phyloP scores from a whole-genome alignment of 2,113 vertebrate species.

The Phaethon lepturus region DNA sequence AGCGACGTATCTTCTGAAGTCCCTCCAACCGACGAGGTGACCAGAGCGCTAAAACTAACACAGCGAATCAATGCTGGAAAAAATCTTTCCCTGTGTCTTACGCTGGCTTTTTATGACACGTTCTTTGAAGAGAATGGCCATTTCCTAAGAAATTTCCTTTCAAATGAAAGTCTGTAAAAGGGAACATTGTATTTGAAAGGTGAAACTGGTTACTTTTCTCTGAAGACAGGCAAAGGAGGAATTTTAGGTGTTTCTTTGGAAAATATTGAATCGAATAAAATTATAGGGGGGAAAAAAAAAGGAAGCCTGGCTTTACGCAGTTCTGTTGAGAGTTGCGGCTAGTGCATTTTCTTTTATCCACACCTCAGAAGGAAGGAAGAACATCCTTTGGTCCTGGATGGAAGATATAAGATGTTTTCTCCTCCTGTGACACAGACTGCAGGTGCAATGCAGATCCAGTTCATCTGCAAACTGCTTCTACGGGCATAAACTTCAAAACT shows the following conservation, averaged over 20 bases:
- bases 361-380: not conserved
- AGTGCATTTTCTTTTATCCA: not conserved
- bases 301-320: not conserved
- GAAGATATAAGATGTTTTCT: not conserved
- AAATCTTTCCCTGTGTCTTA: not conserved
- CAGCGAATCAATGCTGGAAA: not conserved
- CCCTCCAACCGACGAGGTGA: not conserved
- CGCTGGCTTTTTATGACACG: not conserved
- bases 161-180: not conserved
- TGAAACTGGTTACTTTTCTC: not conserved
- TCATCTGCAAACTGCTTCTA: not conserved
- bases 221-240: not conserved
- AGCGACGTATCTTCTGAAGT: not conserved
- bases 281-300: not conserved
- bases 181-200: not conserved
- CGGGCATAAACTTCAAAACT: not conserved
- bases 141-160: not conserved
- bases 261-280: not conserved
- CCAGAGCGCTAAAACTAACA: accelerated
- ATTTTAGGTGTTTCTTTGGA: not conserved
- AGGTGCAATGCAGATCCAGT: not conserved
- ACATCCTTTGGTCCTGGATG: not conserved
- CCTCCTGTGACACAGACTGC: not conserved
- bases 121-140: not conserved
- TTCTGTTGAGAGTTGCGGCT: not conserved